Base-by-base conservation (phyloP, 2,113 vertebrate genomes). In the Ranitomeya variabilis region DNA sequence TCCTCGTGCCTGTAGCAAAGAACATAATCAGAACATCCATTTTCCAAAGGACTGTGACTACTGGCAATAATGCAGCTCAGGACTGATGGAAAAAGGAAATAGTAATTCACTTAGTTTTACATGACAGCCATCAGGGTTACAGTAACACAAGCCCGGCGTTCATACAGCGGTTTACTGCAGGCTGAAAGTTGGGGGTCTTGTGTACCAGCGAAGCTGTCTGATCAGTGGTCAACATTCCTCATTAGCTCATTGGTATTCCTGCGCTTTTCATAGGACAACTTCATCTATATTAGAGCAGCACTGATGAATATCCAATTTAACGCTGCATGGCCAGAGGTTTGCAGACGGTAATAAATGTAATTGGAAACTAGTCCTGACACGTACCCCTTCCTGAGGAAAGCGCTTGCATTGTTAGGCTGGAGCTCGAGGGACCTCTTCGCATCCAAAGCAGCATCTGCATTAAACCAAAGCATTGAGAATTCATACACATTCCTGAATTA, bases 301-400 rank as follows among this genome's bases (percentile, higher is more conserved):
- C 87, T 89, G 87, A 89, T 89, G 87, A 89, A 89, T 85, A 89
- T 85, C 81, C 87, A 89, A 89, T 89, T 89, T 85, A 89, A 89
- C 82, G 87, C 87, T 89, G 87, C n/a, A 89, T 79, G 82, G 87
- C 81, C 87, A 85, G 87, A 85, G 87, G 81, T 85, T 89, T 79
- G 80, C 59, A 89, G 81, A 78, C 87, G 74, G 87, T 89, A 89
- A 89, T 89, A 89, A 89, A 89, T 89, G 87, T 84, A 89, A 89
- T 84, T 89, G 87, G 82, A 89, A 89, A 85, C 81, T 90, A 90
- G 89, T 89, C 64, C 54, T 1, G 11, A 69, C 90, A 93, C 96
- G 55, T 91, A 98, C 98, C 98, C 98, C 94, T 95, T 97, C 89
- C 97, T 96, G 93, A 99, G 93, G 90, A 97, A 92, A 2, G 97